Base-by-base conservation (phyloP, 1,140 invertebrate genomes). In the Thrips palmi region DNA sequence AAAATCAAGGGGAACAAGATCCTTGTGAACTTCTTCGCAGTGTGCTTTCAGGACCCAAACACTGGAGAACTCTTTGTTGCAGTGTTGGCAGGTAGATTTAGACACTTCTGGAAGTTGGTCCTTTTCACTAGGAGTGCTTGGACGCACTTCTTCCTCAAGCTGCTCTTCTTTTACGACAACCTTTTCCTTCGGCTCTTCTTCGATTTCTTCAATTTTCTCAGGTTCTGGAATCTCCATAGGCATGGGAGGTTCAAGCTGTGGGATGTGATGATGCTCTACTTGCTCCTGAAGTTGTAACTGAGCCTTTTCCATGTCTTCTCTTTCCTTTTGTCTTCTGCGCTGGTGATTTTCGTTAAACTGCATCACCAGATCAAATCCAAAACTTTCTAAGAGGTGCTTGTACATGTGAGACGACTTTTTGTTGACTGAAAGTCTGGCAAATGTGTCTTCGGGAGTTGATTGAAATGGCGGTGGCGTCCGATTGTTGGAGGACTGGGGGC, bases 1-100 rank as follows among this genome's bases (percentile, higher is more conserved):
- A 51, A 84, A 79, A 50, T 88, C 79, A 17, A 82, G 63, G 10
- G 87, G 86, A 37, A 94, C 82, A 55, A 88, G 65, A 55, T 86
- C 78, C 52, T 82, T 79, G 60, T 94, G 89, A 42, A 89, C 76
- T 67, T 93, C 87, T 67, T 94, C 88, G 61, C 83, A 84, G 58
- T 96, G 88, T 46, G 86, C 80, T 60, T 93, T 93, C 52, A 94
- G 63, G 41, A 93, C 86, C 77, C 88, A 93, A 40, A 92, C 81
- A 63, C 84, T 89, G 46, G 85, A 89, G 60, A 94, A 93, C 53
- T 85, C 80, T 59, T 92, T 92, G 47, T 77, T 77, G 59, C 89
- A 96, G 53, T 82, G 76, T 52, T 77, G 73, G 59, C 89, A 94
- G n/a, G 65, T 65, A 55, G 78, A 79, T 60, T 74, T 79, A 47